A percentile compares a stretch with the other conserved stretches of the same genome.
phyloP scores from a whole-genome alignment of 2,113 vertebrate species.

The Calypte anna region DNA sequence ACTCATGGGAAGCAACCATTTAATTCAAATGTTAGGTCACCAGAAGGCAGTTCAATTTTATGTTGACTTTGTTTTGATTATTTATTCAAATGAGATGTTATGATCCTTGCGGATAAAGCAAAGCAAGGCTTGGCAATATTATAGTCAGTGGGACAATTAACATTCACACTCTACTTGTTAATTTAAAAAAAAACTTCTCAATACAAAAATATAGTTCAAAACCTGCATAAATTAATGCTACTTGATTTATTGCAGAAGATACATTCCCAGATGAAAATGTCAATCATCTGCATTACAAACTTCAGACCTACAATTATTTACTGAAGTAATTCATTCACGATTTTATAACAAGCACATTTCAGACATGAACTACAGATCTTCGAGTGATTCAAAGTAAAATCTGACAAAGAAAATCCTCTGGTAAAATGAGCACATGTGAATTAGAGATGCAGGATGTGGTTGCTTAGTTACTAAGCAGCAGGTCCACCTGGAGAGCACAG shows the following conservation, averaged over 20 bases:
- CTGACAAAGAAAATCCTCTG: not conserved
- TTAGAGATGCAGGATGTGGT: not conserved
- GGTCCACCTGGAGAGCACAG: not conserved
- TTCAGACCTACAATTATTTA: not conserved
- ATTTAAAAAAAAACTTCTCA: not conserved
- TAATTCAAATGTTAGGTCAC: not conserved
- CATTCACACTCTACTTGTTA: not conserved
- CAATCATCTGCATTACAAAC: not conserved
- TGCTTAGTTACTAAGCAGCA: constrained; percentile 30
- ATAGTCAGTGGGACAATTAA: not conserved
- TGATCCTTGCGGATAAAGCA: not conserved
- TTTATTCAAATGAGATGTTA: not conserved
- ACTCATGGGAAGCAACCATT: constrained; percentile 8
- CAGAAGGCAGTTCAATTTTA: not conserved
- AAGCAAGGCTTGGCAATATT: not conserved
- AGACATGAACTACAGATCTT: not conserved
- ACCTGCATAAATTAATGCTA: not conserved
- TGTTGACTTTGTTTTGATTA: not conserved
- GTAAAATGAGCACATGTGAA: not conserved
- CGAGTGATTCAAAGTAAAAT: not conserved
- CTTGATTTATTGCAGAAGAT: not conserved
- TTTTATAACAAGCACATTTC: not conserved
- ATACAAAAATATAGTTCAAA: not conserved
- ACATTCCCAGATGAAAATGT: not conserved
- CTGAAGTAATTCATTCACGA: not conserved